These are phyloP conservation scores for Epinephelus malabaricus DNA, from an alignment of 2,797 vertebrate species.

Conservation along the genomic window DNA sequence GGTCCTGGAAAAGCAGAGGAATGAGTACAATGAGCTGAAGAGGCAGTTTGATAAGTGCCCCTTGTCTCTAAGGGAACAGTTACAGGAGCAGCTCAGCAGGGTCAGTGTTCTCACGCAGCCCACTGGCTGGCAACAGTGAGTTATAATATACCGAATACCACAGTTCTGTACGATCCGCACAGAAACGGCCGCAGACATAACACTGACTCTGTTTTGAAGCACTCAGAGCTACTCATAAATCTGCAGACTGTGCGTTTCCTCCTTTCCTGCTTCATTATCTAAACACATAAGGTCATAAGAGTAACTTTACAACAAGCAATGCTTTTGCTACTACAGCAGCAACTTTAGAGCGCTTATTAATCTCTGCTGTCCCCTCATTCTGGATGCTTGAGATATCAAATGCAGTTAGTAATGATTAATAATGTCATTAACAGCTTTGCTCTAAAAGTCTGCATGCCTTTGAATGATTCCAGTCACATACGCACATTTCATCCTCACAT, in stretches of 20 bases:
- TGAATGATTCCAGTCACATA: conserved; percentile 16
- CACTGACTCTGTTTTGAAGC: conserved; percentile 59
- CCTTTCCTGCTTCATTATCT: conserved; percentile 51
- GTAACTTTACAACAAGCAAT: not conserved
- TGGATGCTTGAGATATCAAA: conserved; percentile 52
- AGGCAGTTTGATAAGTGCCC: conserved; percentile 98
- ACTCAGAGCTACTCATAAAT: conserved; percentile 40
- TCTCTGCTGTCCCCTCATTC: conserved; percentile 45
- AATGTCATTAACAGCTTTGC: conserved; percentile 73
- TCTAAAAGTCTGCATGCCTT: conserved; percentile 67
- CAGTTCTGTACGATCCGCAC: conserved; percentile 63
- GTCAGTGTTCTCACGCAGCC: conserved; percentile 92
- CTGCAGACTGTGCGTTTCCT: conserved; percentile 47
- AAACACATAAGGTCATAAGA: conserved; percentile 20
- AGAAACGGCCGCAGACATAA: conserved; percentile 49
- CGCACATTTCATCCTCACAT: not conserved
- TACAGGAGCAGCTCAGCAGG: conserved; percentile 98
- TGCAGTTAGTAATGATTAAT: conserved; percentile 53
- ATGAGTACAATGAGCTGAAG: conserved; percentile 96
- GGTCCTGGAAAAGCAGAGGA: conserved; percentile 95
- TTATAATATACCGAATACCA: conserved; percentile 72
- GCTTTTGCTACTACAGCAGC: conserved; percentile 41
- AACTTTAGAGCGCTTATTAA: conserved; percentile 30
- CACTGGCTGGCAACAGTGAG: conserved; percentile 83
- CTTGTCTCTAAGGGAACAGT: conserved; percentile 97